Conservation (phyloP, 2,888 invertebrate species). For the Lepetodrilus schrolli region DNA sequence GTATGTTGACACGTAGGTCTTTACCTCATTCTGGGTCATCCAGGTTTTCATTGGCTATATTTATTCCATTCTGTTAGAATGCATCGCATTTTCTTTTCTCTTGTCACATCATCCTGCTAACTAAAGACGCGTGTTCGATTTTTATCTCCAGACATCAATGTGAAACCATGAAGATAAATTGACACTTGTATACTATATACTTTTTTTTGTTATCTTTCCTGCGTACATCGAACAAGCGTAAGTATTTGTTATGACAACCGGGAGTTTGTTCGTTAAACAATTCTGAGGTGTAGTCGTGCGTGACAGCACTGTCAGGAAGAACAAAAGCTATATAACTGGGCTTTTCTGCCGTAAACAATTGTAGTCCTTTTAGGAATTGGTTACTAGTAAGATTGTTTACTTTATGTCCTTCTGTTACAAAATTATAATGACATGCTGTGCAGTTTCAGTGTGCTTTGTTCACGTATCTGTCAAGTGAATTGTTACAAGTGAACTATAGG, state of each 20-base stretch:
- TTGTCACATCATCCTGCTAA: no score
- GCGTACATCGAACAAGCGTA: no score
- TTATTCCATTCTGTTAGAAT: no score
- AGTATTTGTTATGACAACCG: constrained; percentile 24
- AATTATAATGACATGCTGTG: background rate
- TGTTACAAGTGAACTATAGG: background rate
- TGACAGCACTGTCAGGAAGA: background rate
- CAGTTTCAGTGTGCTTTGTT: background rate
- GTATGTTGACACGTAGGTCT: no score
- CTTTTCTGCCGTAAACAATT: background rate
- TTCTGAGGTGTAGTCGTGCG: background rate
- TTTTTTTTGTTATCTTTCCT: background rate
- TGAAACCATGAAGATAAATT: no score
- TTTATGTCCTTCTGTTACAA: background rate
- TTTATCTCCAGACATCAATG: no score
- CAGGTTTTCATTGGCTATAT: no score
- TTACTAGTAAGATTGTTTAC: background rate
- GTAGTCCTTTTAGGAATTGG: background rate
- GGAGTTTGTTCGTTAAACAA: constrained; percentile 15
- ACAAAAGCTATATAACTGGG: constrained; percentile 6
- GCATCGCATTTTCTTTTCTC: no score
- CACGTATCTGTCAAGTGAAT: background rate
- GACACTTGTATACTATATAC: no score
- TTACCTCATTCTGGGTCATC: no score
- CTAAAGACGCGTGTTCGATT: no score